Evolutionary conservation across 2,888 invertebrate genomes (phyloP).

Genomic region (Panopea generosa): DNA sequence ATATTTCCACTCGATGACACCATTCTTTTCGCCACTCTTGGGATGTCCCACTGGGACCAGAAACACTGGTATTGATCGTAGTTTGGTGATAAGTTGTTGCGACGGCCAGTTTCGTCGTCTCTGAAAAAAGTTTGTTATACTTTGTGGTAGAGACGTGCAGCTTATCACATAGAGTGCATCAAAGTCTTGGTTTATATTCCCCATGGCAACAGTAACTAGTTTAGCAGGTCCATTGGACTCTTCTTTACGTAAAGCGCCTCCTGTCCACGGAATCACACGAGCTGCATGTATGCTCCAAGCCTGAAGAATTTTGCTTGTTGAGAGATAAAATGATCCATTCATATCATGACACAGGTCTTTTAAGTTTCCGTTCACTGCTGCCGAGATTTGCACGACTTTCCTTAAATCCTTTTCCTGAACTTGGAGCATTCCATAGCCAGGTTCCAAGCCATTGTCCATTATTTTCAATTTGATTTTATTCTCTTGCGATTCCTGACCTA

Average conservation of each 20-base stretch:
- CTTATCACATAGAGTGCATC: neutral
- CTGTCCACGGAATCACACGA: neutral
- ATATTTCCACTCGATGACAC: constrained; percentile 5
- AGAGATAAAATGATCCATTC: constrained; percentile 4
- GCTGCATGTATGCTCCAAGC: constrained; percentile 6
- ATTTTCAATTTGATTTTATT: neutral
- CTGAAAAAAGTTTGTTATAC: neutral
- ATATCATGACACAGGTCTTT: neutral
- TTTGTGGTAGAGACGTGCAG: neutral
- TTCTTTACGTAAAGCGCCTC: neutral
- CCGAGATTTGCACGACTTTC: neutral
- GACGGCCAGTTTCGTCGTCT: constrained; percentile 3
- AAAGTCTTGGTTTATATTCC: constrained; percentile 6
- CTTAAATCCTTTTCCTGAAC: neutral
- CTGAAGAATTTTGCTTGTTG: neutral
- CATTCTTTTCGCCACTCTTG: neutral
- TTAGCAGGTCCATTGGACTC: constrained; percentile 13
- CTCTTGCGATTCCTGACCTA: neutral
- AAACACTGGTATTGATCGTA: neutral
- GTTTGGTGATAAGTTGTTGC: neutral
- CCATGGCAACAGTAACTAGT: constrained; percentile 1
- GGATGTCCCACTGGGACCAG: constrained; percentile 10
- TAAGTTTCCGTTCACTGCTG: neutral
- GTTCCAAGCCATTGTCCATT: neutral
- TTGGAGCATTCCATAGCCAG: constrained; percentile 8